Evolutionary conservation across 2,888 invertebrate species (phyloP), one percentile per base, ranked within the genome.

Genomic region (Formica aserva): DNA sequence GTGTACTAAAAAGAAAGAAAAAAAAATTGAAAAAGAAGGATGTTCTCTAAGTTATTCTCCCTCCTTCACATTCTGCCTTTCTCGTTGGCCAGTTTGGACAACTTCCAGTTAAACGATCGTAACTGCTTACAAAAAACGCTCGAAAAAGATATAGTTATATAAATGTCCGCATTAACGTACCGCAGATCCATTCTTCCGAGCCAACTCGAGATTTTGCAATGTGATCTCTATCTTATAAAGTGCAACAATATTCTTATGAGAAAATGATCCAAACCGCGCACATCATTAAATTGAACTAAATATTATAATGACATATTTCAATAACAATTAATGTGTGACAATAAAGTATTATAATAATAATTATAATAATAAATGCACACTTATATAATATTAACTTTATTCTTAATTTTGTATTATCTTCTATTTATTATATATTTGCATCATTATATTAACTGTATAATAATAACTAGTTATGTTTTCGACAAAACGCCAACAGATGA

Each of bases 31-130:
- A 38, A 52, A 52, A 55, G 38, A 45, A 26, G 22, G 60, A 81
- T 15, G 76, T 69, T 84, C 69, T 57, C 69, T 48, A 84, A 84
- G 82, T 87, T 88, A 84, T 77, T 76, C 85, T 52, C 52, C 52
- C n/a, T 52, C n/a, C 52, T 52, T 65, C 71, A 62, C 67, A 72
- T 62, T 63, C 83, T 29, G 48, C 72, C 69, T 67, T 62, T 22
- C 52, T 69, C 60, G 72, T 75, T 71, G 71, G 48, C 63, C 69
- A 75, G 76, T 85, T 89, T 89, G 87, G 87, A 88, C 77, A 83
- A 74, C 66, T 86, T 89, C 89, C 89, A 89, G 87, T 65, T 60
- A 83, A 86, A 83, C 81, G 69, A 86, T 83, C 82, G 74, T 82
- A 80, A 83, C 83, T 63, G 52, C n/a, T 63, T 11, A 67, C 55